Conservation (phyloP, 2,113 vertebrate species). For the Chamaetylas fuelleborni region DNA sequence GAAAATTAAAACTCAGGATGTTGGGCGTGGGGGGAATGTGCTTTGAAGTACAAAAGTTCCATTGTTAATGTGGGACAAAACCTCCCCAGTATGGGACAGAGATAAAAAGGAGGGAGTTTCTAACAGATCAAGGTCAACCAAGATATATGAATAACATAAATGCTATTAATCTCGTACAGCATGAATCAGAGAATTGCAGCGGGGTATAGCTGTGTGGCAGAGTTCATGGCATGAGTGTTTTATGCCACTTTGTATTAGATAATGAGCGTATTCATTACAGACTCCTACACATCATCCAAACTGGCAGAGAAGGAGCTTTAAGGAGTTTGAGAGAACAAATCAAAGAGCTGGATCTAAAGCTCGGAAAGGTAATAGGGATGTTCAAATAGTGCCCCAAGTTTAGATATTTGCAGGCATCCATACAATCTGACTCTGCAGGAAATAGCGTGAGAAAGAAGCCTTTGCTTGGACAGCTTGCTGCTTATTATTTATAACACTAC, state of each 20-base stretch:
- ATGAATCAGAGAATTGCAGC: constrained; percentile 70
- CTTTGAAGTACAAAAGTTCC: constrained; percentile 79
- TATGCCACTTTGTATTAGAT: constrained; percentile 78
- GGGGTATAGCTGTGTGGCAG: constrained; percentile 62
- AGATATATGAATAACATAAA: constrained; percentile 81
- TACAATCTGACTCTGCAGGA: constrained; percentile 75
- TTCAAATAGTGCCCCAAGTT: constrained; percentile 69
- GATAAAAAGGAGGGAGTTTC: constrained; percentile 78
- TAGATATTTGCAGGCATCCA: constrained; percentile 63
- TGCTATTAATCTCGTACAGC: constrained; percentile 74
- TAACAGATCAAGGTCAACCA: constrained; percentile 77
- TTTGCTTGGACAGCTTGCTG: constrained; percentile 44
- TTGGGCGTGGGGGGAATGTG: constrained; percentile 64
- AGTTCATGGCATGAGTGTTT: constrained; percentile 73
- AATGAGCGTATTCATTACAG: constrained; percentile 77
- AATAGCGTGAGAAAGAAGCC: constrained; percentile 75
- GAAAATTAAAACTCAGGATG: constrained; percentile 77
- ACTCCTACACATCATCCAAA: constrained; percentile 74
- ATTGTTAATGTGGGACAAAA: constrained; percentile 78
- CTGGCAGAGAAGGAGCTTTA: constrained; percentile 71
- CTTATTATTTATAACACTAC: constrained; percentile 64
- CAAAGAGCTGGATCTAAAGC: constrained; percentile 73
- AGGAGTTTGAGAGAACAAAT: constrained; percentile 75
- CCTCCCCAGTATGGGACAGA: constrained; percentile 75
- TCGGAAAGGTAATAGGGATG: constrained; percentile 77